Percentiles rank a stretch among this genome's conserved stretches.
These are phyloP conservation scores for Endotricha flammealis DNA, from an alignment of 2,888 invertebrate genomes.

Conservation along the genomic window DNA sequence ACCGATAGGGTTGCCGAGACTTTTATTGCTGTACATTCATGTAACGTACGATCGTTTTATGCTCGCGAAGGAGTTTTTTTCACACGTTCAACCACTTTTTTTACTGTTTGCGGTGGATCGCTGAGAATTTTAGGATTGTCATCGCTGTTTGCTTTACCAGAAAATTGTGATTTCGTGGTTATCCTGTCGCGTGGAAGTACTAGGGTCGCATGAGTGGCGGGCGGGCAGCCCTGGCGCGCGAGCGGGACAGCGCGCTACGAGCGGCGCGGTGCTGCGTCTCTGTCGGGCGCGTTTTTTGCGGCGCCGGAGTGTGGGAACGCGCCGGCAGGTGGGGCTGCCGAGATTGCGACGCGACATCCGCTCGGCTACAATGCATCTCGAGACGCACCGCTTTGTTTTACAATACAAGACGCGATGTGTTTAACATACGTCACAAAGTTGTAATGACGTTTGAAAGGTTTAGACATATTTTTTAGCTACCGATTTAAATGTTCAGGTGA, in stretches of 20 bases:
- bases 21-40: slow-evolving; percentile 35
- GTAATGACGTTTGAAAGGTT: slow-evolving; percentile 47
- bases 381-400: slow-evolving; percentile 59
- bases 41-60: slow-evolving; percentile 27
- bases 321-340: slow-evolving; percentile 75
- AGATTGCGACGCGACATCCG: slow-evolving; percentile 78
- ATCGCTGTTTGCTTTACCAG: slow-evolving; percentile 50
- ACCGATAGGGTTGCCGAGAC: slow-evolving; percentile 55
- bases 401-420: slow-evolving; percentile 57
- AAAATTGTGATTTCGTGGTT: slow-evolving; percentile 61
- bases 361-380: slow-evolving; percentile 73
- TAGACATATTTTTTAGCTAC: slow-evolving; percentile 36
- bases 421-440: slow-evolving; percentile 57
- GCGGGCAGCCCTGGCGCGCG: slow-evolving; percentile 57
- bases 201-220: slow-evolving; percentile 27
- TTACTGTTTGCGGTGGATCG: slow-evolving; percentile 4
- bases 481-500: slow-evolving; percentile 6
- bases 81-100: slow-evolving; percentile 26
- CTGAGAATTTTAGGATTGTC: slow-evolving; percentile 15
- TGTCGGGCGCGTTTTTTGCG: slow-evolving; percentile 71
- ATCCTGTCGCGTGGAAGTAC: slow-evolving; percentile 47
- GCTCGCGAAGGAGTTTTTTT: slow-evolving; percentile 24
- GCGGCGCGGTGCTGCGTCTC: slow-evolving; percentile 41
- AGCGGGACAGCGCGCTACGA: slow-evolving; percentile 53
- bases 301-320: slow-evolving; percentile 78